Percentiles rank a stretch among this genome's conserved stretches.
phyloP scores from a whole-genome alignment of 2,888 invertebrate genomes.

The Patella pellucida region DNA sequence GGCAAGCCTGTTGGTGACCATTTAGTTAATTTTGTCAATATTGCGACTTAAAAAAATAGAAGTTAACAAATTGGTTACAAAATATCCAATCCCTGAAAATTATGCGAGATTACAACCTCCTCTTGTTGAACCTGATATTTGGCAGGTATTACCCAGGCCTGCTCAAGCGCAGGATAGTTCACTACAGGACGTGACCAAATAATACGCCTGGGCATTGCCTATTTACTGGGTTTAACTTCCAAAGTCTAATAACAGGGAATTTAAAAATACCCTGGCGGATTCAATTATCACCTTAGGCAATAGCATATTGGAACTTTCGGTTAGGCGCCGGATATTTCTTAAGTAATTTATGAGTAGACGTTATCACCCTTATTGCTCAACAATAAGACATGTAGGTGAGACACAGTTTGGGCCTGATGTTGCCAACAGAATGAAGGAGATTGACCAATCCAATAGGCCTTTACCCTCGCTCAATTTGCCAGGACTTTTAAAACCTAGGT shows the following conservation, averaged over 20 bases:
- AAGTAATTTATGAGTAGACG: background rate
- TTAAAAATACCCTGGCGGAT: background rate
- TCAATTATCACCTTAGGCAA: background rate
- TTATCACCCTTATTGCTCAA: background rate
- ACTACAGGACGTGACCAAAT: background rate
- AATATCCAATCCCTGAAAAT: background rate
- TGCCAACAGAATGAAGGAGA: background rate
- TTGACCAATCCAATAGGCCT: too few relatives aligned
- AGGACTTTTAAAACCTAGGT: too few relatives aligned
- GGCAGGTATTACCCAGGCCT: background rate
- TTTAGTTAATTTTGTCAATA: too few relatives aligned
- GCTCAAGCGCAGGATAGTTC: background rate
- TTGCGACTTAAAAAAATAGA: too few relatives aligned
- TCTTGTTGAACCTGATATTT: background rate
- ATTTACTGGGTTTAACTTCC: background rate
- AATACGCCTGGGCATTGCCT: background rate
- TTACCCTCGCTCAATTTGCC: too few relatives aligned
- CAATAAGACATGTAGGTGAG: background rate
- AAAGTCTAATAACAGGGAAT: background rate
- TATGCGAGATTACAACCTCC: background rate
- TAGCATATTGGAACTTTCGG: background rate
- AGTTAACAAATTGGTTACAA: background rate
- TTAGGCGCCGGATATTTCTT: background rate
- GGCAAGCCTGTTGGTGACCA: too few relatives aligned
- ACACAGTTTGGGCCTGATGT: background rate